Percentiles rank a stretch among this genome's conserved stretches.
Conservation (phyloP, 2,797 vertebrate species). For the Coreius guichenoti region DNA sequence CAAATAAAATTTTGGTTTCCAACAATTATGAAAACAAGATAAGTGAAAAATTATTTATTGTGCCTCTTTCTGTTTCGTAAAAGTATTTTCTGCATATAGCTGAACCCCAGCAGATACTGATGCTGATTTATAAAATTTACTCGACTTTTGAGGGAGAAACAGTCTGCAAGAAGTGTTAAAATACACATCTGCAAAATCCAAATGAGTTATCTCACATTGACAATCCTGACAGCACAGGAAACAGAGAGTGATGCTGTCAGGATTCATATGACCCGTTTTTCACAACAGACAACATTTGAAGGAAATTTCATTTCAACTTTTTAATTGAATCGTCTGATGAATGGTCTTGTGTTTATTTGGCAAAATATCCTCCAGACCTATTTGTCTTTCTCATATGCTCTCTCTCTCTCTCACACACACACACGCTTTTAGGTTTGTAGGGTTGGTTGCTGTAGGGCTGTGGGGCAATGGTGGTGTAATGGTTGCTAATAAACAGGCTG, state of each 20-base stretch:
- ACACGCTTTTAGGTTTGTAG: slow-evolving; percentile 16
- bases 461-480: slow-evolving; percentile 51
- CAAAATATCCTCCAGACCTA: slow-evolving; percentile 12
- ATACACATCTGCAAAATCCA: slow-evolving; percentile 31
- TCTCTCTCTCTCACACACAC: neutral
- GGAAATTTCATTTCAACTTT: neutral
- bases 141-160: neutral
- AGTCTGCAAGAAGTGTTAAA: slow-evolving; percentile 14
- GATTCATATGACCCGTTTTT: slow-evolving; percentile 4
- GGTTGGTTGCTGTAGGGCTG: slow-evolving; percentile 44
- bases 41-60: too few relatives aligned
- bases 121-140: slow-evolving; percentile 13
- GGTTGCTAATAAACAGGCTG: slow-evolving; percentile 52
- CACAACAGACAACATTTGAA: slow-evolving; percentile 2
- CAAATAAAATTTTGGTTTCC: neutral
- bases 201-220: slow-evolving; percentile 8
- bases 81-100: neutral
- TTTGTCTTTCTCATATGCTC: slow-evolving; percentile 13
- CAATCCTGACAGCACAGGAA: slow-evolving; percentile 13
- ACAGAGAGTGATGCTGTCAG: neutral
- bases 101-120: neutral
- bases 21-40: neutral
- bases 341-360: slow-evolving; percentile 28
- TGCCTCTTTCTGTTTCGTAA: neutral
- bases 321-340: slow-evolving; percentile 26